These are phyloP conservation scores for Epistrophe grossulariae DNA, from an alignment of 2,888 invertebrate genomes.

Conservation along the genomic window DNA sequence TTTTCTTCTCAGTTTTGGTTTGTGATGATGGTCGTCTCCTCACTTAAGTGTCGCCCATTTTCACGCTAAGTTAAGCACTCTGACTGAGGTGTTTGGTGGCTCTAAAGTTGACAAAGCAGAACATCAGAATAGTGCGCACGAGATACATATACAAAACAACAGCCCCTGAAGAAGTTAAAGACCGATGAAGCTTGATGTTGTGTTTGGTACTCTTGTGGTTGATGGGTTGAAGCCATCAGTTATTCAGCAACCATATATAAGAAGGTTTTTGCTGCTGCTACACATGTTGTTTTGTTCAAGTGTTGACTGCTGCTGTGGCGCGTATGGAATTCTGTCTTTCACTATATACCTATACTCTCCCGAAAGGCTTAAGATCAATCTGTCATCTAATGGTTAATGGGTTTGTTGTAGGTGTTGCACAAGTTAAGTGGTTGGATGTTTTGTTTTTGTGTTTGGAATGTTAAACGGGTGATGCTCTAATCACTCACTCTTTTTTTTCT, in stretches of 20 bases:
- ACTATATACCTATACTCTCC: background rate
- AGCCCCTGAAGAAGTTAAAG: conserved; percentile 51
- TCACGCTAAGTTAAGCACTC: conserved; percentile 56
- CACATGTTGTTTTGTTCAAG: conserved; percentile 48
- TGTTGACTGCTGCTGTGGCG: conserved; percentile 38
- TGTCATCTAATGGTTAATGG: conserved; percentile 72
- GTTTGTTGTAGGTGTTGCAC: conserved; percentile 68
- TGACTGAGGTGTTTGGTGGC: conserved; percentile 55
- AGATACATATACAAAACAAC: conserved; percentile 38
- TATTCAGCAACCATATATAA: background rate
- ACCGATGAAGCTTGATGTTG: conserved; percentile 31
- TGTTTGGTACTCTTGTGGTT: background rate
- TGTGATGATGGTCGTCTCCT: conserved; percentile 34
- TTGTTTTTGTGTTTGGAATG: conserved; percentile 25
- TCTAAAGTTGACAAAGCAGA: conserved; percentile 71
- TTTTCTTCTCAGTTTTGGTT: conserved; percentile 1
- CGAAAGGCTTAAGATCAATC: conserved; percentile 60
- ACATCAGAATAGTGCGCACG: conserved; percentile 56
- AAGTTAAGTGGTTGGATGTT: conserved; percentile 55
- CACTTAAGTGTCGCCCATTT: conserved; percentile 69
- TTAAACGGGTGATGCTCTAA: conserved; percentile 51
- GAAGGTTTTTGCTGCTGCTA: conserved; percentile 25
- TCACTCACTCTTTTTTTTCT: conserved; percentile 61
- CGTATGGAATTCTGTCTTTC: conserved; percentile 45
- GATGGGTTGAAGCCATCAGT: conserved; percentile 12